These are phyloP conservation scores for Atrina japonica DNA, from an alignment of 2,888 invertebrate genomes.

Conservation along the genomic window DNA sequence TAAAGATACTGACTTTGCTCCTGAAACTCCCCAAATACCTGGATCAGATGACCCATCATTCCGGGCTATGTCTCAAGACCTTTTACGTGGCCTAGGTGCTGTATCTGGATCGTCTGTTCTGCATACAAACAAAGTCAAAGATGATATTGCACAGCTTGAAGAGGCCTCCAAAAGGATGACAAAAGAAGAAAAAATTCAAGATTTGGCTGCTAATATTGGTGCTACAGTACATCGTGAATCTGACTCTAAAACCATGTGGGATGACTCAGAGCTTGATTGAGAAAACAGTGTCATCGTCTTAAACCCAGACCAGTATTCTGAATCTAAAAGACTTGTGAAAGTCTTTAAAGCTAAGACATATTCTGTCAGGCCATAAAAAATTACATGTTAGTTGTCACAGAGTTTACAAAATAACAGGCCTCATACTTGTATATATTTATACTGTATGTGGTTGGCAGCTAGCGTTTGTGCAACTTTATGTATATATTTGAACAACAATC, in stretches of 20 bases:
- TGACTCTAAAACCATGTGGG: constrained; percentile 32
- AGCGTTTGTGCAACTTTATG: no score
- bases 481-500: no score
- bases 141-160: constrained; percentile 36
- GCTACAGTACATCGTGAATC: constrained; percentile 33
- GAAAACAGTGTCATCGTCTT: not conserved
- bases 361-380: no score
- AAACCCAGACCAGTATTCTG: no score
- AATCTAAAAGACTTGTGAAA: no score
- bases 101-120: constrained; percentile 38
- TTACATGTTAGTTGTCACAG: no score
- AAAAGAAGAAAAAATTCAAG: constrained; percentile 57
- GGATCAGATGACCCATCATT: constrained; percentile 7
- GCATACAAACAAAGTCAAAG: constrained; percentile 27
- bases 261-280: constrained; percentile 40
- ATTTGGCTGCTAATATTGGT: constrained; percentile 58
- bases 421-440: no score
- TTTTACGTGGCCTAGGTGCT: constrained; percentile 29
- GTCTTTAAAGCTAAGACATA: no score
- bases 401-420: no score
- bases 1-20: not conserved
- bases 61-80: constrained; percentile 4
- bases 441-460: no score
- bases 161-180: constrained; percentile 46
- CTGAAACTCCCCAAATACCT: constrained; percentile 8